Conservation (phyloP, 2,797 vertebrate genomes). For the Catharus ustulatus region DNA sequence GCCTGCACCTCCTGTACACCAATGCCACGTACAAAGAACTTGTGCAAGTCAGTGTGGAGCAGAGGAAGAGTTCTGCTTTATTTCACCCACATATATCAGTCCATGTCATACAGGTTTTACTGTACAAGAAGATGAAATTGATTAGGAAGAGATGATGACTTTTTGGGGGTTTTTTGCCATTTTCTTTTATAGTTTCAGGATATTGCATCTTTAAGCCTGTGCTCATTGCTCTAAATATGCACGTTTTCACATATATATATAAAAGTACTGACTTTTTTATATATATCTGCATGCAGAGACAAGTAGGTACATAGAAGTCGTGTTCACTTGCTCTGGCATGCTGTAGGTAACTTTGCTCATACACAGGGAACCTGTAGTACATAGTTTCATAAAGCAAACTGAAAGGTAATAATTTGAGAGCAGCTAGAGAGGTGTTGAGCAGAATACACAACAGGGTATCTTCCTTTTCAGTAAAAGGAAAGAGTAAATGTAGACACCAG, state of each 20-base stretch:
- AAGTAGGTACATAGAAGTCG: conserved; percentile 45
- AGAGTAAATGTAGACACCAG: conserved; percentile 51
- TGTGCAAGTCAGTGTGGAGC: not conserved
- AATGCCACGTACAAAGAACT: not conserved
- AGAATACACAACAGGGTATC: conserved; percentile 35
- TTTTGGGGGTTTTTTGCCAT: conserved; percentile 23
- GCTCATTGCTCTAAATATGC: conserved; percentile 53
- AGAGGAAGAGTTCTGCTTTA: not conserved
- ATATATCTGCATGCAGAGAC: conserved; percentile 67
- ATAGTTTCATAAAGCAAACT: conserved; percentile 52
- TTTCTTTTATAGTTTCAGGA: conserved; percentile 71
- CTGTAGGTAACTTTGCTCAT: conserved; percentile 24
- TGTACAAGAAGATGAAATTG: not conserved
- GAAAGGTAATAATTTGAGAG: conserved; percentile 29
- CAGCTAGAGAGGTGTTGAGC: conserved; percentile 38
- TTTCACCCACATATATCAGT: not conserved
- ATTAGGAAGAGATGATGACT: not conserved
- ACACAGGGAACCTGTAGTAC: conserved; percentile 29
- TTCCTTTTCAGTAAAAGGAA: conserved; percentile 70
- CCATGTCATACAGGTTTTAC: not conserved
- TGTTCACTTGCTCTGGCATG: conserved; percentile 63
- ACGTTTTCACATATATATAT: conserved; percentile 55
- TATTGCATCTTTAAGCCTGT: conserved; percentile 72
- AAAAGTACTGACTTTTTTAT: conserved; percentile 31
- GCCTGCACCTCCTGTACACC: not conserved